Evolutionary conservation across 2,888 invertebrate genomes (phyloP), one percentile per base, ranked within the genome.

Genomic region (Cinara cedri): DNA sequence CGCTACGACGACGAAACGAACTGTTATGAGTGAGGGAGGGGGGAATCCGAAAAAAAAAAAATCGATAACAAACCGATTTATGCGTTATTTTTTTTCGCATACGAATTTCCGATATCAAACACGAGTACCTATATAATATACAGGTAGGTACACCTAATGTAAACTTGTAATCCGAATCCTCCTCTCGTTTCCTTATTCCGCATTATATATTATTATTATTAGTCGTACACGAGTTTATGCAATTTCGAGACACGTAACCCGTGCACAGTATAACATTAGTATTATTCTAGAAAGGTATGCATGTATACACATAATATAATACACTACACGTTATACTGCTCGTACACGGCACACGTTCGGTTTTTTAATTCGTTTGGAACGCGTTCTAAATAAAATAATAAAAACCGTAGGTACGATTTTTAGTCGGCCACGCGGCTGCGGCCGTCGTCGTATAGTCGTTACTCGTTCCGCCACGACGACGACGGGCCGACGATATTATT

Each of bases 51-150:
- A 55, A 72, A 10, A 57, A 54, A 13, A 34, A 51, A 24, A 65
- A 75, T 75, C 55, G 46, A 66, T 74, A 54, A 54, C 44, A n/a
- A 75, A 54, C 42, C 74, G 63, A 75, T 65, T 75, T 65, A 65
- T 72, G 42, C 51, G 26, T 11, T 16, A 14, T 21, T 55, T 44
- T 21, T 16, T 34, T 72, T 51, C 16, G 44, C 14, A 13, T 19
- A 54, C 21, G 51, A 1, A 3, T 54, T n/a, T 3, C 34, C 3
- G 11, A 14, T 60, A 44, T 44, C 44, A 10, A 44, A 24, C 3
- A 19, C 13, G 6, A 1, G 21, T 44, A 55, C 16, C 19, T 11
- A 57, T 44, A 68, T 68, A 68, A 49, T n/a, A 24, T 16, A n/a
- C n/a, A n/a, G n/a, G n/a, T n/a, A n/a, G n/a, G n/a, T n/a, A n/a